A percentile compares a stretch with the other conserved stretches of the same genome.
These are phyloP conservation scores for Arrhamphus sclerolepis DNA, from an alignment of 2,797 vertebrate genomes.

Conservation along the genomic window DNA sequence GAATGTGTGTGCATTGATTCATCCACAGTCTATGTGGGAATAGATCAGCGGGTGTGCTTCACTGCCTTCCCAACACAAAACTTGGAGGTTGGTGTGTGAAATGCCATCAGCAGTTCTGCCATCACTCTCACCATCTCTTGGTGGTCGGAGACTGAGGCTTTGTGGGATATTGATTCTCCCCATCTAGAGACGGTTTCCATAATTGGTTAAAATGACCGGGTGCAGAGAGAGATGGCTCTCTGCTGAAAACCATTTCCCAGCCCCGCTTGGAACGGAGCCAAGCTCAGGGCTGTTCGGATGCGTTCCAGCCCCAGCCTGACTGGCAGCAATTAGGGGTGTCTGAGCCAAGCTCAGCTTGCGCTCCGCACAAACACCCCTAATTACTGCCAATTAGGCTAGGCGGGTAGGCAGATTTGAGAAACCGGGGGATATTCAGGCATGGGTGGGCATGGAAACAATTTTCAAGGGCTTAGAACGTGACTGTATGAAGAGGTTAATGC, in stretches of 20 bases:
- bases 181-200: conserved; percentile 84
- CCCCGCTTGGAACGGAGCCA: conserved; percentile 85
- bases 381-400: conserved; percentile 89
- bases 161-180: conserved; percentile 83
- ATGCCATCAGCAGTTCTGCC: conserved; percentile 74
- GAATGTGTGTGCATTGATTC: conserved; percentile 51
- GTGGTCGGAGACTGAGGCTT: conserved; percentile 80
- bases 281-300: conserved; percentile 84
- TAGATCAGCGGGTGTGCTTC: conserved; percentile 45
- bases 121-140: conserved; percentile 79
- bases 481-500: conserved; percentile 89
- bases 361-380: conserved; percentile 85
- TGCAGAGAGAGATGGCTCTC: conserved; percentile 84
- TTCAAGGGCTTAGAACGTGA: conserved; percentile 87
- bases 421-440: conserved; percentile 85
- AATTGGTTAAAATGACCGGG: conserved; percentile 89
- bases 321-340: conserved; percentile 90
- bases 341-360: conserved; percentile 86
- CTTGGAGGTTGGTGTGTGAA: conserved; percentile 68
- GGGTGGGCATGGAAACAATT: conserved; percentile 87
- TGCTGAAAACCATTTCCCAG: conserved; percentile 88
- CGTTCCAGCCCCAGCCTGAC: conserved; percentile 88
- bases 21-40: conserved; percentile 59
- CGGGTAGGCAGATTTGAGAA: conserved; percentile 88
- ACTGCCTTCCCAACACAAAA: conserved; percentile 36